Evolutionary conservation across 2,113 vertebrate species (phyloP).

Genomic region (Sinocyclocheilus maitianheensis): DNA sequence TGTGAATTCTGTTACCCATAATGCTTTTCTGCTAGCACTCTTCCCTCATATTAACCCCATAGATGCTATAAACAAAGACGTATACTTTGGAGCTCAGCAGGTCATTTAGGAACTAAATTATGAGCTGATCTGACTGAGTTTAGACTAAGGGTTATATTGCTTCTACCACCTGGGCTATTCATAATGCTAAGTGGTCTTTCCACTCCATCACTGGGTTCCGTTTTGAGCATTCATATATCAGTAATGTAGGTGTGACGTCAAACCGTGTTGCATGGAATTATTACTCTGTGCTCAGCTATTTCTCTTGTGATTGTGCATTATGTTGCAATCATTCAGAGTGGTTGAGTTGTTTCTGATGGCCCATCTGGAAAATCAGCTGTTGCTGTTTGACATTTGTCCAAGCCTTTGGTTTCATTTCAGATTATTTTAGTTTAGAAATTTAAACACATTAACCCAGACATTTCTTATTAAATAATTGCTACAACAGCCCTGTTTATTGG

Average conservation of each 20-base stretch:
- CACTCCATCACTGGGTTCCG: neutral
- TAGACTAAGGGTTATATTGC: slow-evolving; percentile 13
- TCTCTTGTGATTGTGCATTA: slow-evolving; percentile 19
- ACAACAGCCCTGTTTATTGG: neutral
- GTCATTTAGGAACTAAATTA: neutral
- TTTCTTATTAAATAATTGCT: neutral
- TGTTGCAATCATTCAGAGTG: slow-evolving; percentile 39
- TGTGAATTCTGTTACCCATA: neutral
- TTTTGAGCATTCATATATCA: slow-evolving; percentile 23
- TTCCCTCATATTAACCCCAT: neutral
- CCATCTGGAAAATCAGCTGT: slow-evolving; percentile 25
- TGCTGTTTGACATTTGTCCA: slow-evolving; percentile 16
- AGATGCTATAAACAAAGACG: neutral
- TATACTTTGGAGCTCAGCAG: neutral
- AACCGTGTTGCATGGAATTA: slow-evolving; percentile 21
- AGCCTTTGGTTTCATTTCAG: slow-evolving; percentile 10
- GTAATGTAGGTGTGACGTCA: slow-evolving; percentile 21
- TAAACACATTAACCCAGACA: neutral
- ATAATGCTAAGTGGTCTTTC: slow-evolving; percentile 40
- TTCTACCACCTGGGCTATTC: slow-evolving; percentile 10
- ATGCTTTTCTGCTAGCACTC: neutral
- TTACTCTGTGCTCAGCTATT: slow-evolving; percentile 25
- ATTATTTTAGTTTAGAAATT: neutral
- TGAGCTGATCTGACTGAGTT: neutral
- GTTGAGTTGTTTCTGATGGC: slow-evolving; percentile 13